Conservation (phyloP, 2,888 invertebrate genomes). For the Pasiphila rectangulata region DNA sequence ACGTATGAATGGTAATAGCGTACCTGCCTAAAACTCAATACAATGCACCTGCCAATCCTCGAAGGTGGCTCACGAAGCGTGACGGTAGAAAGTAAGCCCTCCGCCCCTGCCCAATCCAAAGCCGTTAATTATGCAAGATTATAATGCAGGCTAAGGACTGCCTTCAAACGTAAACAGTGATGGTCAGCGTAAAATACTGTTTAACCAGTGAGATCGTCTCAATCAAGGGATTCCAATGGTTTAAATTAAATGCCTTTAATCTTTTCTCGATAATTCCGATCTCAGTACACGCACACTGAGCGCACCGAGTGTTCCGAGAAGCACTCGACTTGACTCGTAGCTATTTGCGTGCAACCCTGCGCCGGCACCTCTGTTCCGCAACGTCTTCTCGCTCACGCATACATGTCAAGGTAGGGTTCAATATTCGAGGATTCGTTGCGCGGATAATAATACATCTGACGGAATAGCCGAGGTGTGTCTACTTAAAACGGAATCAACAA, state of each 20-base stretch:
- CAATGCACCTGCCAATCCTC: conserved; percentile 45
- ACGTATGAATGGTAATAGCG: conserved; percentile 20
- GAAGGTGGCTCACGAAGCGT: conserved; percentile 46
- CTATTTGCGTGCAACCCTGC: conserved; percentile 77
- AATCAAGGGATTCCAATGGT: conserved; percentile 31
- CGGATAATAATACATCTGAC: conserved; percentile 64
- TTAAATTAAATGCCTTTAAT: conserved; percentile 44
- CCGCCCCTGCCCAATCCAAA: conserved; percentile 47
- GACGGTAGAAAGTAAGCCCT: conserved; percentile 57
- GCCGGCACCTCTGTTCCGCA: conserved; percentile 65
- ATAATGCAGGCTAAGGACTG: conserved; percentile 49
- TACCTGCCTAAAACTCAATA: conserved; percentile 28
- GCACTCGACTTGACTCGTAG: conserved; percentile 67
- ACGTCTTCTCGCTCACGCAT: conserved; percentile 67
- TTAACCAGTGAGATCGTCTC: conserved; percentile 34
- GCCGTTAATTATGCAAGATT: conserved; percentile 50
- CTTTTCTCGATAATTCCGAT: conserved; percentile 28
- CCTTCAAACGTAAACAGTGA: conserved; percentile 37
- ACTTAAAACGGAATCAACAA: conserved; percentile 63
- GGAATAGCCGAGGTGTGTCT: conserved; percentile 61
- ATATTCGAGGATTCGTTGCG: conserved; percentile 74
- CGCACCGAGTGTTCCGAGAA: conserved; percentile 61
- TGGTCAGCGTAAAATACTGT: conserved; percentile 28
- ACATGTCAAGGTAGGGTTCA: conserved; percentile 81
- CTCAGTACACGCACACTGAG: conserved; percentile 35